Evolutionary conservation across 2,888 invertebrate species (phyloP), one percentile per base, ranked within the genome.

Genomic region (Congeria kusceri): DNA sequence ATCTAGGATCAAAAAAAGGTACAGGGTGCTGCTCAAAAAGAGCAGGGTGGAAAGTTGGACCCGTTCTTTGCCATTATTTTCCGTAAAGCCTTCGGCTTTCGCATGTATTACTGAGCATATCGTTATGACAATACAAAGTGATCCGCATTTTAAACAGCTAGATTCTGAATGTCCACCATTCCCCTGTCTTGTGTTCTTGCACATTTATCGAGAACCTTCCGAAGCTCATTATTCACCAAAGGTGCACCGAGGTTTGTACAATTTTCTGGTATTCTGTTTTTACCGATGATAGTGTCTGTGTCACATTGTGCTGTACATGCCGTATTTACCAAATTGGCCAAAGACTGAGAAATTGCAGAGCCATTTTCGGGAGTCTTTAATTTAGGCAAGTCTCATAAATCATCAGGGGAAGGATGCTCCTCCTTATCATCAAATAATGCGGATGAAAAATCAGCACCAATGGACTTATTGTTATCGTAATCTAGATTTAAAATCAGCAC

Each of bases 121-220:
- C n/a, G n/a, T n/a, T n/a, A n/a, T n/a, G n/a, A n/a, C n/a, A n/a
- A n/a, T n/a, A n/a, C n/a, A n/a, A n/a, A n/a, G n/a, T n/a, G n/a
- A n/a, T n/a, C n/a, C n/a, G n/a, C n/a, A n/a, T n/a, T n/a, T n/a
- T n/a, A n/a, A n/a, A n/a, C 57, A 2, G 64, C 39, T 13, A 71
- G 23, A 64, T 71, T 71, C 28, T 71, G 71, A 20, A 57, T 58
- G 7, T 71, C 71, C 15, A 28, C 56, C 25, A 71, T 25, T 44
- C 46, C 27, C 15, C 58, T 32, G 29, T 71, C 71, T n/a, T 64
- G 57, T 23, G 62, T 20, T 57, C 25, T 32, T n/a, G 44, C 56
- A 32, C 29, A 57, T 18, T 29, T 71, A 15, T 64, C 64, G 27
- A 57, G 27, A 23, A 71, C 29, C 39, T 71, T 71, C 71, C 71